A percentile compares a stretch with the other conserved stretches of the same genome.
phyloP scores from a whole-genome alignment of 2,797 vertebrate species.

The Jordanella pulchra region DNA sequence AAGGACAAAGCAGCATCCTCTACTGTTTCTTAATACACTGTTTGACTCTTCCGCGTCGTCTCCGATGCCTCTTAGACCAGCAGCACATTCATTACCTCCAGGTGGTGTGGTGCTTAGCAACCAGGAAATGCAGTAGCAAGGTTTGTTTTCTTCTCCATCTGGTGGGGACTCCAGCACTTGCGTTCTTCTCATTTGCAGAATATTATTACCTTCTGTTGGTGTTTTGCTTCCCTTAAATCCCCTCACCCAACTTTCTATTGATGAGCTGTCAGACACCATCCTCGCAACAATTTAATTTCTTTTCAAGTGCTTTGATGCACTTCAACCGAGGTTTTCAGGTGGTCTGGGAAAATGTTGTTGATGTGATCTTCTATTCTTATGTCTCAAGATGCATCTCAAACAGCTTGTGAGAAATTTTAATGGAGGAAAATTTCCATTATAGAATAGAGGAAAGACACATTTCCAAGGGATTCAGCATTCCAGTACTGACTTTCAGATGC shows the following conservation, averaged over 20 bases:
- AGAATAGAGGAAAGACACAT: slow-evolving; percentile 13
- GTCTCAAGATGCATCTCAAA: slow-evolving; percentile 32
- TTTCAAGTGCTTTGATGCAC: slow-evolving; percentile 64
- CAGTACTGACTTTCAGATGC: not conserved
- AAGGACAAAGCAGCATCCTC: slow-evolving; percentile 39
- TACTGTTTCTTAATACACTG: slow-evolving; percentile 40
- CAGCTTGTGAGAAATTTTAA: slow-evolving; percentile 35
- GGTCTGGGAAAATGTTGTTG: slow-evolving; percentile 43
- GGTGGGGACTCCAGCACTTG: slow-evolving; percentile 54
- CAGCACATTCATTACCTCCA: slow-evolving; percentile 61
- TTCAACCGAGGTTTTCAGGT: slow-evolving; percentile 59
- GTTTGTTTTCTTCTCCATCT: slow-evolving; percentile 76
- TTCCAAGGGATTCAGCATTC: slow-evolving; percentile 10
- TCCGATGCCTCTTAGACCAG: slow-evolving; percentile 30
- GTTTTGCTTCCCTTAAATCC: slow-evolving; percentile 62
- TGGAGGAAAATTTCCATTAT: slow-evolving; percentile 31
- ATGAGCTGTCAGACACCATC: slow-evolving; percentile 55
- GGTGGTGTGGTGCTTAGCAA: slow-evolving; percentile 74
- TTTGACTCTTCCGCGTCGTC: slow-evolving; percentile 33
- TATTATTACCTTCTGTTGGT: slow-evolving; percentile 60
- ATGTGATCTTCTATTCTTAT: slow-evolving; percentile 36
- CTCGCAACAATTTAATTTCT: slow-evolving; percentile 63
- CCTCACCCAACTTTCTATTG: slow-evolving; percentile 25
- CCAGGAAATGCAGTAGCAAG: slow-evolving; percentile 68
- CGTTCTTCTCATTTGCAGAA: slow-evolving; percentile 62